Percentiles rank a stretch among this genome's conserved stretches.
These are phyloP conservation scores for Neosalanx taihuensis DNA, from an alignment of 2,797 vertebrate species.

Conservation along the genomic window DNA sequence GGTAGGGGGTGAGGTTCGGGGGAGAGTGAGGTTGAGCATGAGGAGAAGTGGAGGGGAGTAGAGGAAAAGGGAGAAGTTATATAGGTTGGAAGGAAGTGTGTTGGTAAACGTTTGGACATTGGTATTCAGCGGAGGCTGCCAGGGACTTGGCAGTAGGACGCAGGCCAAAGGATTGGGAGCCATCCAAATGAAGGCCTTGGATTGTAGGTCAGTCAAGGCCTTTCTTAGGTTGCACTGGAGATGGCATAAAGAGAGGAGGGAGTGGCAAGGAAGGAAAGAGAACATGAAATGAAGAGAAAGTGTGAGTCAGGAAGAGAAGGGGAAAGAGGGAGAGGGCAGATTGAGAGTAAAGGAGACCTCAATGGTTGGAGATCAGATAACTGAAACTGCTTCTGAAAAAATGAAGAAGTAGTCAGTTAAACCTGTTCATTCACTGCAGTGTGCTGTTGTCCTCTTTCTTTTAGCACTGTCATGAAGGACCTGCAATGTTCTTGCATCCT, in stretches of 20 bases:
- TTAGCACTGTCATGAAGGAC: background rate
- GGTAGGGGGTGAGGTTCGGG: background rate
- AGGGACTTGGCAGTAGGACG: slow-evolving; percentile 37
- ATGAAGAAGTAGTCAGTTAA: background rate
- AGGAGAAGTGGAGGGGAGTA: slow-evolving; percentile 2
- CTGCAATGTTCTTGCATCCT: too few relatives aligned
- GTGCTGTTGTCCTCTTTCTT: background rate
- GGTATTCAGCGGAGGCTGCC: slow-evolving; percentile 64
- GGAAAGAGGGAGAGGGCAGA: background rate
- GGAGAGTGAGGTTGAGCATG: background rate
- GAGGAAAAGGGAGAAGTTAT: slow-evolving; percentile 43
- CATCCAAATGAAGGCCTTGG: slow-evolving; percentile 44
- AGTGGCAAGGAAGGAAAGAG: background rate
- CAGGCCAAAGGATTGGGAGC: slow-evolving; percentile 43
- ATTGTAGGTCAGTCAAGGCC: slow-evolving; percentile 34
- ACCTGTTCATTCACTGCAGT: background rate
- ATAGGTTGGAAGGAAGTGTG: slow-evolving; percentile 57
- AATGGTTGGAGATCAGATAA: background rate
- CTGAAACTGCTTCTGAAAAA: background rate
- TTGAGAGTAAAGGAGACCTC: background rate
- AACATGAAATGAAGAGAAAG: background rate
- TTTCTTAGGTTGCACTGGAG: slow-evolving; percentile 31
- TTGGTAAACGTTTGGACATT: slow-evolving; percentile 62
- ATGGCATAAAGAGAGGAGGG: slow-evolving; percentile 11
- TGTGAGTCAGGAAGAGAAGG: background rate